Base-by-base conservation (phyloP, 2,797 vertebrate species). In the Phrynocephalus guinanensis region DNA sequence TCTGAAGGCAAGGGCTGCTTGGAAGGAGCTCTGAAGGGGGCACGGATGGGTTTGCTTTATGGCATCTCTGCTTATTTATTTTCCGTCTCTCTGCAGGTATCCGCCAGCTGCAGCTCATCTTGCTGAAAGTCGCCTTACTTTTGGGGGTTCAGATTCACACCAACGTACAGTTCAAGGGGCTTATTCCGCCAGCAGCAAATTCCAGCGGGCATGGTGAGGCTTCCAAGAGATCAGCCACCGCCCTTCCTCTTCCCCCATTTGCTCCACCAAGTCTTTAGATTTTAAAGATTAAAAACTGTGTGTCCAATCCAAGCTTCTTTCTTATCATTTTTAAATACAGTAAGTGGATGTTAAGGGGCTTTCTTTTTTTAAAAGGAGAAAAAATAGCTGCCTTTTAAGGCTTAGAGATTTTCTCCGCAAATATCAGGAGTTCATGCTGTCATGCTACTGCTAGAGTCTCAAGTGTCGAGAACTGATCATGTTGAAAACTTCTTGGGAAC, bases 111-210 rank as follows among this genome's bases (percentile, higher is more conserved):
- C 98, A 99, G 95, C 89, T 99, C 91, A 96, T 99, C 88, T 95
- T 99, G 30, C 89, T 99, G 94, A 99, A 99, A 93, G 97, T 98
- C 91, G 97, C 96, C 3, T 95, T 99, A 83, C 95, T 99, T n/a
- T 96, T 99, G 48, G 98, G 98, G 15, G 98, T 99, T n/a, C 98
- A 99, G 92, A 97, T 99, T 88, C 97, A 99, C 95, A 97, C 96
- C 44, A 97, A 96, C 0, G 97, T 99, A 92, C 90, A 95, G 87
- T 99, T 97, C 81, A 96, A 96, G 75, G 97, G 97, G 44, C 93
- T 99, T 24, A 86, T 95, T 48, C 90, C 98, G 95, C 93, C 96
- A 4, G 0, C 0, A 0, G 20, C 48, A 1, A 86, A 77, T 68
- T 91, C 44, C 0, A 13, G 3, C 0, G 26, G 67, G 24, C 77